Conservation (phyloP, 2,113 vertebrate genomes). For the Pteronura brasiliensis region DNA sequence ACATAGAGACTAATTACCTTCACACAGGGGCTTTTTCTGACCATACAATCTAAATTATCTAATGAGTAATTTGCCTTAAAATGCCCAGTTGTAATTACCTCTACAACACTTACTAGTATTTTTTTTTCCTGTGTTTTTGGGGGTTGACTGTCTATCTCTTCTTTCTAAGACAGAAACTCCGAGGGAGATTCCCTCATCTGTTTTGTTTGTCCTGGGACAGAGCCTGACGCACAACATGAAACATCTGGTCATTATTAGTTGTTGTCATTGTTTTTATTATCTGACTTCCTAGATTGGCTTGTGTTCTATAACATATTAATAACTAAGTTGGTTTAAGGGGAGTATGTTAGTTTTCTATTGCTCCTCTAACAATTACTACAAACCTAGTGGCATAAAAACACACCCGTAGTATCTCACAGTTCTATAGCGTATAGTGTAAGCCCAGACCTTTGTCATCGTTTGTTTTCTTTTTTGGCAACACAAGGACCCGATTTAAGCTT, state of each 20-base stretch:
- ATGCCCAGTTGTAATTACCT: neutral
- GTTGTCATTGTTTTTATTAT: neutral
- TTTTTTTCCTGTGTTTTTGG: neutral
- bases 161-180: neutral
- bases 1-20: neutral
- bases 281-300: neutral
- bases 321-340: neutral
- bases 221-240: neutral
- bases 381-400: neutral
- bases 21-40: neutral
- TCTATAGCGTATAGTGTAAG: rapidly evolving
- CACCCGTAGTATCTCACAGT: neutral
- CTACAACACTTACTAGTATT: neutral
- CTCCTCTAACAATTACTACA: neutral
- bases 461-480: neutral
- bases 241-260: neutral
- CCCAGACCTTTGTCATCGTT: neutral
- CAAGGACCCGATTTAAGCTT: neutral
- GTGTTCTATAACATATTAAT: neutral
- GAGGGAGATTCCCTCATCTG: neutral
- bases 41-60: neutral
- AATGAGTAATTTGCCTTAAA: neutral
- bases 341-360: neutral
- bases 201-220: neutral
- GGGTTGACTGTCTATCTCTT: neutral